Conservation (phyloP, 2,888 invertebrate species). For the Rotaria macrura region DNA sequence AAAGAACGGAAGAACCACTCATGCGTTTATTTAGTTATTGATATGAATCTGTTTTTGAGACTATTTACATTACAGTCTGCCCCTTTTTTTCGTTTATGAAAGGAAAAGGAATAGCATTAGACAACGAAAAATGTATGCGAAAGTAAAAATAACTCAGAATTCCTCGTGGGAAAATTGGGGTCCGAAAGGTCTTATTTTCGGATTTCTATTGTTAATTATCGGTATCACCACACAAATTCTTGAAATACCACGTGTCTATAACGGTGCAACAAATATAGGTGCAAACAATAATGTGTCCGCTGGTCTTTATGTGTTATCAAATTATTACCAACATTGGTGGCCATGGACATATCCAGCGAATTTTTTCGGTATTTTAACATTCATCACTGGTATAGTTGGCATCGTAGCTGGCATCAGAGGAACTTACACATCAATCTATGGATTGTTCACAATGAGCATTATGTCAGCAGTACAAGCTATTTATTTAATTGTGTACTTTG, state of each 20-base stretch:
- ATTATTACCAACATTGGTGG: conserved; percentile 17
- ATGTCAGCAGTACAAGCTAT: neutral
- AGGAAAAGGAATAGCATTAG: too few species aligned
- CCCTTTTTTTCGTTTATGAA: too few species aligned
- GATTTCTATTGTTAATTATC: neutral
- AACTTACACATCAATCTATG: neutral
- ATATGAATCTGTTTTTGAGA: too few species aligned
- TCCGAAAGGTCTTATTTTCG: neutral
- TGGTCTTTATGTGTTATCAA: neutral
- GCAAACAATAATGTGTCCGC: too few species aligned
- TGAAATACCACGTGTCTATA: neutral
- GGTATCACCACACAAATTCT: neutral
- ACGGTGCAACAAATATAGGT: neutral
- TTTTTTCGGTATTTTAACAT: neutral
- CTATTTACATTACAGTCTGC: too few species aligned
- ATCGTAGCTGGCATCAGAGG: neutral
- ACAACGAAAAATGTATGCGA: neutral
- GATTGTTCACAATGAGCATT: neutral
- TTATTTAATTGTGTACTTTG: neutral
- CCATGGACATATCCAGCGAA: conserved; percentile 17
- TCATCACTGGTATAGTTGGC: neutral
- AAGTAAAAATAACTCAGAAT: neutral
- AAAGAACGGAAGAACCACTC: neutral
- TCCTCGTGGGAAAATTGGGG: neutral
- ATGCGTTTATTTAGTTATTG: too few species aligned